phyloP scores from a whole-genome alignment of 2,797 vertebrate species.

The Avahi laniger region DNA sequence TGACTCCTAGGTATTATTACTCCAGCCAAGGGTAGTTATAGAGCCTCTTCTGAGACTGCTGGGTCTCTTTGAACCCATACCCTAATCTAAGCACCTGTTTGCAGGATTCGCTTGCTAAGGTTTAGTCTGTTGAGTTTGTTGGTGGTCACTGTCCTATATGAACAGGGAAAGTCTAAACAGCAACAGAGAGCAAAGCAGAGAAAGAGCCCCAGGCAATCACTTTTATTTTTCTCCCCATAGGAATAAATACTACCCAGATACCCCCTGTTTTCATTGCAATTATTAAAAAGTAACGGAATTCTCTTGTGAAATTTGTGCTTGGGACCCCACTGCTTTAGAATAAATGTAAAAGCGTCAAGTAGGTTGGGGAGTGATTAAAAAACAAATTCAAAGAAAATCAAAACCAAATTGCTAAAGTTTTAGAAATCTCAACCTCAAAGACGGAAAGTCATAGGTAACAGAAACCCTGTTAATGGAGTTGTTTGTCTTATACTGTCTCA shows the following conservation, averaged over 20 bases:
- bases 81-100: not conserved
- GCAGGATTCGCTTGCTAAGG: not conserved
- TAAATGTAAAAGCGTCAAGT: not conserved
- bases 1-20: not conserved
- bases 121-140: not conserved
- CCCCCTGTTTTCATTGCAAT: not conserved
- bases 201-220: not conserved
- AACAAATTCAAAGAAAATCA: constrained; percentile 33
- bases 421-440: not conserved
- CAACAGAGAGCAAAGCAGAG: not conserved
- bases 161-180: not conserved
- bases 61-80: not conserved
- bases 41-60: not conserved
- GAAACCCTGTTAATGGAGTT: not conserved
- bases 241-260: not conserved
- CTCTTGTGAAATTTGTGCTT: not conserved
- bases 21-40: not conserved
- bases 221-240: not conserved
- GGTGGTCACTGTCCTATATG: not conserved
- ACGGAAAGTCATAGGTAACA: not conserved
- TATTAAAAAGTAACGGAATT: constrained; percentile 13
- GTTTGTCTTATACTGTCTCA: not conserved
- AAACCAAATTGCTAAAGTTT: constrained; percentile 25
- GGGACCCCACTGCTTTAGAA: not conserved
- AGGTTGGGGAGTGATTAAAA: constrained; percentile 15